A percentile compares a stretch with the other conserved stretches of the same genome.
These are phyloP conservation scores for Scolopax rusticola DNA, from an alignment of 2,797 vertebrate species.

Conservation along the genomic window DNA sequence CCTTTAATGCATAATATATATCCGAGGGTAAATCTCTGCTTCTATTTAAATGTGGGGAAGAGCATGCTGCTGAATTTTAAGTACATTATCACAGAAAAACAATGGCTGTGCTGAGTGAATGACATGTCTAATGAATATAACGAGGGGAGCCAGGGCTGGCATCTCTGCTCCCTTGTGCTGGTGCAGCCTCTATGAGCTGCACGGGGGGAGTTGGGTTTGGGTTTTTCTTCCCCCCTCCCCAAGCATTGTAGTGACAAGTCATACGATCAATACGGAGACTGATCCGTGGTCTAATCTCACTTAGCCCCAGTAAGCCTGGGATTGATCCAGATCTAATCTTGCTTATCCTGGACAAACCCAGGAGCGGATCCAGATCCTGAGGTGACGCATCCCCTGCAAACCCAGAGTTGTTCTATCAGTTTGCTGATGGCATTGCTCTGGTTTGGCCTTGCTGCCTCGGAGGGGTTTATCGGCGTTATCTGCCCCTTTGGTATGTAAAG, in stretches of 20 bases:
- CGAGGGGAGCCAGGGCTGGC: neutral
- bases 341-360: slow-evolving; percentile 48
- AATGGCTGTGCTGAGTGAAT: neutral
- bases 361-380: slow-evolving; percentile 48
- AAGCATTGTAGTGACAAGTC: slow-evolving; percentile 8
- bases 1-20: slow-evolving; percentile 19
- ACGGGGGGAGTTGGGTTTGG: fast-evolving
- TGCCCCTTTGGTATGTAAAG: neutral
- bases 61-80: slow-evolving; percentile 17
- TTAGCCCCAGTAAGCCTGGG: neutral
- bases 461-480: neutral
- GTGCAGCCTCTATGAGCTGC: neutral
- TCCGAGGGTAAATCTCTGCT: neutral
- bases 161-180: neutral
- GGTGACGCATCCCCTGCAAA: neutral
- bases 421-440: fast-evolving
- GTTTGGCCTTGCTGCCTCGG: neutral
- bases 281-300: slow-evolving; percentile 55
- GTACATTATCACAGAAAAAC: neutral
- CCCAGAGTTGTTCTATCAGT: neutral
- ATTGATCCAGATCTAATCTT: slow-evolving; percentile 72
- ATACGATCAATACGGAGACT: neutral
- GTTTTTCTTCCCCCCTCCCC: neutral
- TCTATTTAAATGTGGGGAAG: neutral
- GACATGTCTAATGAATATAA: neutral